Base-by-base conservation (phyloP, 2,113 vertebrate species). In the Paedocypris sp. region DNA sequence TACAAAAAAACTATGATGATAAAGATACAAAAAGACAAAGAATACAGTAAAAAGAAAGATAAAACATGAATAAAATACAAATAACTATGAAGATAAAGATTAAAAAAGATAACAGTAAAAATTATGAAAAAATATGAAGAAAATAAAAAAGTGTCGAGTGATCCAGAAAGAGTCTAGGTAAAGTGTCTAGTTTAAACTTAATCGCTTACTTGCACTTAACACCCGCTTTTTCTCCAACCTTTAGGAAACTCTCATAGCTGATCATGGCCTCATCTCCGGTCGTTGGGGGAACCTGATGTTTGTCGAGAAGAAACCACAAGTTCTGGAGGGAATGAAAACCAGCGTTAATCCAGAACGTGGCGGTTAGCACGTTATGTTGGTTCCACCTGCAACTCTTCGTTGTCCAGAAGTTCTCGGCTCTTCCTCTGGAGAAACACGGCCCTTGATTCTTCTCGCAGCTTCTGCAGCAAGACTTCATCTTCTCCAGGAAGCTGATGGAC, bases 311-410 rank as follows among this genome's bases (percentile, higher is more conserved):
- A 80, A 98, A 98, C 93, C 95, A 99, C 0, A 99, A 78, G 57
- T 92, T 98, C 94, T 97, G 75, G 22, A 43, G 50, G 57, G 66
- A 75, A 36, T n/a, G 3, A 35, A 45, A n/a, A n/a, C n/a, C n/a
- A n/a, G n/a, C n/a, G n/a, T n/a, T n/a, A n/a, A n/a, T n/a, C n/a
- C n/a, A n/a, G n/a, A n/a, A n/a, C n/a, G n/a, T n/a, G n/a, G n/a
- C n/a, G n/a, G n/a, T n/a, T n/a, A n/a, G n/a, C n/a, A n/a, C n/a
- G n/a, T n/a, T n/a, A n/a, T n/a, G n/a, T n/a, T n/a, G n/a, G n/a
- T n/a, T n/a, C n/a, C n/a, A 96, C 94, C 85, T 99, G 95, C 33
- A 97, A 81, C 70, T 99, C 95, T 76, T 99, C 95, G 48, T 99
- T 98, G 80, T 99, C 93, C 60, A 99, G 75, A 5, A 99, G 84